phyloP scores from a whole-genome alignment of 1,140 invertebrate genomes.

The Papilio xuthus region DNA sequence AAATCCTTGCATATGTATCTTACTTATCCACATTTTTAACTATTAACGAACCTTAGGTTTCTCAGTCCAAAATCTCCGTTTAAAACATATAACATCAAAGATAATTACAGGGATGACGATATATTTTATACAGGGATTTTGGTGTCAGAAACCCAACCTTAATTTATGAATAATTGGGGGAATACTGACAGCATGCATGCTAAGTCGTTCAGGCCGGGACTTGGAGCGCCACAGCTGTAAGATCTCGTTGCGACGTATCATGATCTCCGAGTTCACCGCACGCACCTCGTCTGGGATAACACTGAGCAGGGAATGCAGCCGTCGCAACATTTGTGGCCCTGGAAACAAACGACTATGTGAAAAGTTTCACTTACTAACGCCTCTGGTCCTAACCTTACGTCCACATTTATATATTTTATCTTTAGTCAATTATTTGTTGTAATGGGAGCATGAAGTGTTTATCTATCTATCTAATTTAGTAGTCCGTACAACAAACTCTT shows the following conservation, averaged over 20 bases:
- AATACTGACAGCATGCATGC: slow-evolving; percentile 53
- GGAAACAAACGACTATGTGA: slow-evolving; percentile 23
- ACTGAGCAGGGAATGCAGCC: slow-evolving; percentile 57
- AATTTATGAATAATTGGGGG: background rate
- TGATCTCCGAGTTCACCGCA: slow-evolving; percentile 58
- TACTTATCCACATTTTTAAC: background rate
- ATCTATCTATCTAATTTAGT: no score
- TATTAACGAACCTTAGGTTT: no score
- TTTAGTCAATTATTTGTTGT: no score
- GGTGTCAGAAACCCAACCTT: background rate
- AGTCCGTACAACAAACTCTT: no score
- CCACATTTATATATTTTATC: no score
- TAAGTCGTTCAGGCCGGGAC: slow-evolving; percentile 57
- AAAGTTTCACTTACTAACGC: no score
- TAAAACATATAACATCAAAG: no score
- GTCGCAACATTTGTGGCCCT: slow-evolving; percentile 66
- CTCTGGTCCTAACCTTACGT: no score
- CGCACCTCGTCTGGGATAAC: slow-evolving; percentile 65
- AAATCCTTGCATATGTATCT: background rate
- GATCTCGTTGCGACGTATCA: slow-evolving; percentile 63
- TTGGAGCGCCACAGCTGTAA: slow-evolving; percentile 61
- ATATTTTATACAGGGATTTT: no score
- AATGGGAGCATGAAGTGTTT: no score
- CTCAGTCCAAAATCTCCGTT: no score
- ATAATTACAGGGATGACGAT: no score